Conservation (phyloP, 2,888 invertebrate species). For the Dyspetes luteomarginatus region DNA sequence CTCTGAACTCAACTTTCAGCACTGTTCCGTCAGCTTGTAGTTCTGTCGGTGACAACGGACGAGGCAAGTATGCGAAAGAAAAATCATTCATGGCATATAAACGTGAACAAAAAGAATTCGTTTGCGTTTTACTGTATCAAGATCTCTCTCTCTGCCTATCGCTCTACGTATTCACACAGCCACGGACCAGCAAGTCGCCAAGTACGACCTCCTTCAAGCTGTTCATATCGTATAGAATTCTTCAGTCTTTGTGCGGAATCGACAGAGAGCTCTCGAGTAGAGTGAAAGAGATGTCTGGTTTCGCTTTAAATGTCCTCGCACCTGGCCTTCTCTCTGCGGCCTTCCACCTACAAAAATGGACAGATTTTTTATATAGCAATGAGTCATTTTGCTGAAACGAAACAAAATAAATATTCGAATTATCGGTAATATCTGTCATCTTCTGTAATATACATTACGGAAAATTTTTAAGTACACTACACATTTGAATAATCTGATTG, state of each 20-base stretch:
- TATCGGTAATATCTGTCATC: too few relatives aligned
- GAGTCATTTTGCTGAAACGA: too few relatives aligned
- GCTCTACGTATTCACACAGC: neutral
- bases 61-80: conserved; percentile 38
- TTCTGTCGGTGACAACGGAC: conserved; percentile 44
- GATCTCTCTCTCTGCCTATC: neutral
- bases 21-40: neutral
- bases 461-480: too few relatives aligned
- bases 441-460: too few relatives aligned
- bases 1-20: neutral
- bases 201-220: conserved; percentile 17
- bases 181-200: neutral
- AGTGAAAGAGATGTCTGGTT: conserved; percentile 27
- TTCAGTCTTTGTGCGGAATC: conserved; percentile 58
- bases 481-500: too few relatives aligned
- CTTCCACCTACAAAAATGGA: conserved; percentile 42
- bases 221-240: conserved; percentile 46
- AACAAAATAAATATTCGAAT: too few relatives aligned
- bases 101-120: conserved; percentile 11
- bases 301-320: conserved; percentile 25
- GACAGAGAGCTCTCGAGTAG: conserved; percentile 7
- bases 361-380: neutral
- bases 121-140: conserved; percentile 13
- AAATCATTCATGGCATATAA: conserved; percentile 22
- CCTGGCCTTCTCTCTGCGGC: conserved; percentile 13